These are phyloP conservation scores for Geopemphigus sp. DNA, from an alignment of 1,140 invertebrate species.

Conservation along the genomic window DNA sequence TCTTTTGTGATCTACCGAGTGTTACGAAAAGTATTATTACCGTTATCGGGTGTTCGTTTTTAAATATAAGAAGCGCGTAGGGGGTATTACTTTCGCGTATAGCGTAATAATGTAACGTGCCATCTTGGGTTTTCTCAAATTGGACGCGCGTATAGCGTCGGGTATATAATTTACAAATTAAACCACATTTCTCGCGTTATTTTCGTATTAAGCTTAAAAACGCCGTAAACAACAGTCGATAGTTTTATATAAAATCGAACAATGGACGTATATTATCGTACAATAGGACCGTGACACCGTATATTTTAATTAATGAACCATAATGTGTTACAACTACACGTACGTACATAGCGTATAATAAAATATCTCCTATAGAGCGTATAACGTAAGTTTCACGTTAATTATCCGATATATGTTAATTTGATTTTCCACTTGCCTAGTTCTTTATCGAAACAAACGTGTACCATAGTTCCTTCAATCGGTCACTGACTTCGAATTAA, in stretches of 20 bases:
- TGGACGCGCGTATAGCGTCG: too few relatives aligned
- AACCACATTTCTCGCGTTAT: background rate
- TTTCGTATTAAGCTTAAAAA: background rate
- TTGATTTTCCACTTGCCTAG: background rate
- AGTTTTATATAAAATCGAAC: background rate
- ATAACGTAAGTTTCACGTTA: background rate
- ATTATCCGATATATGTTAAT: slow-evolving; percentile 15
- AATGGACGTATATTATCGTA: background rate
- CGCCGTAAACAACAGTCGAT: background rate
- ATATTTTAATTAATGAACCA: background rate
- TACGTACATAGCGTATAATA: too few relatives aligned
- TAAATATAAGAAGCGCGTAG: too few relatives aligned
- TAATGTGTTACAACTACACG: too few relatives aligned
- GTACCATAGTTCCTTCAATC: too few relatives aligned
- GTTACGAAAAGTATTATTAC: too few relatives aligned
- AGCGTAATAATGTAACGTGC: too few relatives aligned
- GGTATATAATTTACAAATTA: background rate
- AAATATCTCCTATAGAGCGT: background rate
- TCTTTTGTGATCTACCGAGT: too few relatives aligned
- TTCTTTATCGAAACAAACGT: background rate
- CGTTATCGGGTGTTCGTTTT: too few relatives aligned
- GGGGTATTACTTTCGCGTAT: too few relatives aligned
- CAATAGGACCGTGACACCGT: background rate
- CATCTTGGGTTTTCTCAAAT: background rate
- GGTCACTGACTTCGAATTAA: too few relatives aligned